Percentiles rank a stretch among this genome's conserved stretches.
phyloP scores from a whole-genome alignment of 2,113 vertebrate genomes.

The Leiothrix lutea region DNA sequence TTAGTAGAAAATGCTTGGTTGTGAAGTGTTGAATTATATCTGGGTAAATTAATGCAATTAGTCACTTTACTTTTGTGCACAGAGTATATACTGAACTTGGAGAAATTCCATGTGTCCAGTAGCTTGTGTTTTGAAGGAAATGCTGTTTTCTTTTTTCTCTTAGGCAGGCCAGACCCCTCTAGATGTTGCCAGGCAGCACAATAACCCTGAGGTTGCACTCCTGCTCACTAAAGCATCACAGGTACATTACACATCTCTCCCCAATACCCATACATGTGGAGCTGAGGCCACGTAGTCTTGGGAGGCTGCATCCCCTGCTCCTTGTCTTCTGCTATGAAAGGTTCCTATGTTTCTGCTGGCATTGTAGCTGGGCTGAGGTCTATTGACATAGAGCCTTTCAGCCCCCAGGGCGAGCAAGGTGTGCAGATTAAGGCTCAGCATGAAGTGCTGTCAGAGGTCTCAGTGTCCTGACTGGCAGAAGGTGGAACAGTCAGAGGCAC shows the following conservation, averaged over 20 bases:
- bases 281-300: neutral
- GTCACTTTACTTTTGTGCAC: neutral
- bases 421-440: neutral
- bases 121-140: neutral
- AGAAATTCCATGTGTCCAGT: neutral
- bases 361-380: neutral
- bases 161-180: slow-evolving; percentile 90
- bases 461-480: neutral
- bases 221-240: slow-evolving; percentile 93
- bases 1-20: neutral
- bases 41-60: neutral
- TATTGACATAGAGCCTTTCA: neutral
- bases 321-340: neutral
- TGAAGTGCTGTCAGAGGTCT: neutral
- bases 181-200: slow-evolving; percentile 89
- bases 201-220: slow-evolving; percentile 91
- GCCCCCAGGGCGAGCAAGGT: neutral
- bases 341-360: neutral
- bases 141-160: neutral
- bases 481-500: neutral
- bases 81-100: neutral
- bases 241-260: slow-evolving; percentile 65
- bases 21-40: neutral
- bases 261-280: rapidly evolving
- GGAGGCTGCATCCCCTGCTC: neutral